Evolutionary conservation across 2,888 invertebrate species (phyloP).

Genomic region (Mythimna albipuncta): DNA sequence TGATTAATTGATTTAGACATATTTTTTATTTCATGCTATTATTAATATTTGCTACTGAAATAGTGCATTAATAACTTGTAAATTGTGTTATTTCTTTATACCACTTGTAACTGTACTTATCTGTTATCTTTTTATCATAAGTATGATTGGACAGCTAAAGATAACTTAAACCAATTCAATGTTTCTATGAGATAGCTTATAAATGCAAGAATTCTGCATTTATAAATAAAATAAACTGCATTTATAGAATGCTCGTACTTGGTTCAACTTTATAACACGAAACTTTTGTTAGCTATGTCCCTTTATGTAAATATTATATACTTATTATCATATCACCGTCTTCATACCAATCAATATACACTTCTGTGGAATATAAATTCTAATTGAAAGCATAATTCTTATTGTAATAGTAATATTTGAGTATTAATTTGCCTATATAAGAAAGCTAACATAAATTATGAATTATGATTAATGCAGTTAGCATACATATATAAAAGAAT

Average conservation of each 20-base stretch:
- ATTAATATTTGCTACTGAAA: not conserved
- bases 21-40: not conserved
- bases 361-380: not conserved
- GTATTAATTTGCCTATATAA: not conserved
- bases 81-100: slow-evolving; percentile 17
- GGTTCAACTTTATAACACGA: too few relatives aligned
- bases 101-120: slow-evolving; percentile 23
- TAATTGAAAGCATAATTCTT: not conserved
- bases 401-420: not conserved
- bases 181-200: slow-evolving; percentile 4
- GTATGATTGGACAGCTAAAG: slow-evolving; percentile 29
- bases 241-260: not conserved
- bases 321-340: not conserved
- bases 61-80: slow-evolving; percentile 18
- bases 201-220: not conserved
- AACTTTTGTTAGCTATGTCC: not conserved
- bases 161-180: slow-evolving; percentile 39
- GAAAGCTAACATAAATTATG: not conserved
- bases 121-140: slow-evolving; percentile 41
- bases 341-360: not conserved
- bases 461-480: too few relatives aligned
- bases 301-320: too few relatives aligned
- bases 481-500: too few relatives aligned
- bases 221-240: not conserved
- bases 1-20: not conserved